phyloP scores from a whole-genome alignment of 92 coral and sea anemone genomes.

The Metridium senile region DNA sequence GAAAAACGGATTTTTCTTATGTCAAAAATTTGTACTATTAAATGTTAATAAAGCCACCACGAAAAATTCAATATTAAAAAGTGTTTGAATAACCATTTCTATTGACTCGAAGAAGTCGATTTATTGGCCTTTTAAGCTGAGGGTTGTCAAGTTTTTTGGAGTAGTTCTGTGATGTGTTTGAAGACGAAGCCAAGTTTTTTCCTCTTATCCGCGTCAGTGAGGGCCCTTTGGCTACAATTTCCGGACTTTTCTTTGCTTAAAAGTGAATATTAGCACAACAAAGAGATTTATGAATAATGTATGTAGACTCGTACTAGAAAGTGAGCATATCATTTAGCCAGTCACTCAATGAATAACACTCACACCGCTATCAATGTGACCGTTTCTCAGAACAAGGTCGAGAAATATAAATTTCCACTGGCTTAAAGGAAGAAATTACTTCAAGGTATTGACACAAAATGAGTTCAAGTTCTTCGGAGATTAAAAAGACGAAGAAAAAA shows the following conservation, averaged over 20 bases:
- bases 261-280: slow-evolving; percentile 87
- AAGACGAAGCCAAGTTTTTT: slow-evolving; percentile 4
- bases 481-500: slow-evolving; percentile 33
- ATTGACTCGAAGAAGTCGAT: slow-evolving; percentile 22
- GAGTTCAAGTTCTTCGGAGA: slow-evolving; percentile 6
- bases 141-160: slow-evolving; percentile 3
- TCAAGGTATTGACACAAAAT: background rate
- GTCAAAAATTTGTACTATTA: slow-evolving; percentile 1
- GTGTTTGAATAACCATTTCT: slow-evolving; percentile 33
- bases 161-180: slow-evolving; percentile 1
- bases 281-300: slow-evolving; percentile 79
- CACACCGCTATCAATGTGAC: too few species aligned
- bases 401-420: background rate
- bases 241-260: slow-evolving; percentile 77
- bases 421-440: background rate
- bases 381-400: background rate
- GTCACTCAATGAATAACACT: slow-evolving; percentile 21
- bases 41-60: slow-evolving; percentile 24
- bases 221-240: slow-evolving; percentile 32
- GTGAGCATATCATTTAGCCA: slow-evolving; percentile 22
- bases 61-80: slow-evolving; percentile 57
- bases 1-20: background rate
- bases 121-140: background rate
- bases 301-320: slow-evolving; percentile 64
- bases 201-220: slow-evolving; percentile 13